A percentile compares a stretch with the other conserved stretches of the same genome.
These are phyloP conservation scores for Anomalospiza imberbis DNA, from an alignment of 2,797 vertebrate species.

Conservation along the genomic window DNA sequence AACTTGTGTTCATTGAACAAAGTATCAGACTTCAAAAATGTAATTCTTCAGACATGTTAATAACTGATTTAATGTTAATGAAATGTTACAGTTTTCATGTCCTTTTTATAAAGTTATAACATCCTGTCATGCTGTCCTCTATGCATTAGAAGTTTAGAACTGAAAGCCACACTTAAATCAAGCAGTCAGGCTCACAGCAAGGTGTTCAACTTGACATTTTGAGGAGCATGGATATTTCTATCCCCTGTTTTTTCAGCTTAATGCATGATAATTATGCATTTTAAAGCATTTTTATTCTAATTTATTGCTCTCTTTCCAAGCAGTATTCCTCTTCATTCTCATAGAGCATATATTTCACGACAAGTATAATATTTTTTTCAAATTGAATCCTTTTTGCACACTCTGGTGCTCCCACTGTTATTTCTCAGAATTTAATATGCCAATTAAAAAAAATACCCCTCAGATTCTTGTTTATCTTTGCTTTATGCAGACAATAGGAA, in stretches of 20 bases:
- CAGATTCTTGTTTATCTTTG: neutral
- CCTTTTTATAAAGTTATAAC: conserved; percentile 64
- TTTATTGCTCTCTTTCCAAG: conserved; percentile 37
- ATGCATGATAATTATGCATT: conserved; percentile 64
- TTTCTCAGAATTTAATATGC: neutral
- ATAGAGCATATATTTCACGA: conserved; percentile 10
- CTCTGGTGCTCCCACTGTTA: neutral
- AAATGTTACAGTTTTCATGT: conserved; percentile 54
- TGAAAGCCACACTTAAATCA: conserved; percentile 65
- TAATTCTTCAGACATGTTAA: conserved; percentile 63
- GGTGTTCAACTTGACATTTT: conserved; percentile 77
- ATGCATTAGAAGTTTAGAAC: conserved; percentile 69
- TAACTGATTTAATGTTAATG: conserved; percentile 68
- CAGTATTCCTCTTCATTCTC: neutral
- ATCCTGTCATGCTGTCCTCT: conserved; percentile 68
- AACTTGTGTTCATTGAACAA: conserved; percentile 51
- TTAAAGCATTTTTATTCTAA: conserved; percentile 60
- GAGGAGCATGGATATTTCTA: conserved; percentile 60
- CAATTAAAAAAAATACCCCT: neutral
- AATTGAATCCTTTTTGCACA: neutral
- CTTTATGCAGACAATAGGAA: neutral
- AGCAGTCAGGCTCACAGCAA: conserved; percentile 74
- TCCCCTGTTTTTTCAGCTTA: conserved; percentile 39
- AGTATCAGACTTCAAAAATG: conserved; percentile 37
- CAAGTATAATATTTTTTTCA: conserved; percentile 20